phyloP scores from a whole-genome alignment of 2,888 invertebrate genomes.

The Dolichopus griseipennis region DNA sequence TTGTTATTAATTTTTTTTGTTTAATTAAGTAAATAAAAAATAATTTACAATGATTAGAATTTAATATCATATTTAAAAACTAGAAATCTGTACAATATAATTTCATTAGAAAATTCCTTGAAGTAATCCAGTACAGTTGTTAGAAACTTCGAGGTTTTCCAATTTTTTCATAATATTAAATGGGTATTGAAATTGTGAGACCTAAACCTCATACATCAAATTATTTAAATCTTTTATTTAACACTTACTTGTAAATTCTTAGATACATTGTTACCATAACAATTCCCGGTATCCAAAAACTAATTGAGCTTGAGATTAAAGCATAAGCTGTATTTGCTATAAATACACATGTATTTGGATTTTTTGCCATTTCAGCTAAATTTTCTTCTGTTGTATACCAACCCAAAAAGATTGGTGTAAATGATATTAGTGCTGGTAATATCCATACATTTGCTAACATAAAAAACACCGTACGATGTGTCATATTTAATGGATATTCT shows the following conservation, averaged over 20 bases:
- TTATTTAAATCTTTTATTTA: too few relatives aligned
- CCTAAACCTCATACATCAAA: too few relatives aligned
- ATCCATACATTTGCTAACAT: slow-evolving; percentile 89
- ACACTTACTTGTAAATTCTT: slow-evolving; percentile 55
- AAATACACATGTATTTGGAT: slow-evolving; percentile 72
- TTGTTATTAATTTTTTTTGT: too few relatives aligned
- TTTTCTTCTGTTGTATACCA: slow-evolving; percentile 88
- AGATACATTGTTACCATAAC: slow-evolving; percentile 91
- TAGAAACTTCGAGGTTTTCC: too few relatives aligned
- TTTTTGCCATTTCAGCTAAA: slow-evolving; percentile 44
- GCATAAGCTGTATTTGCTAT: slow-evolving; percentile 82
- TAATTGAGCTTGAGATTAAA: slow-evolving; percentile 78
- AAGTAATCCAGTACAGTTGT: too few relatives aligned
- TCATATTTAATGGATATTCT: slow-evolving; percentile 90
- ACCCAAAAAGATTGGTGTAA: slow-evolving; percentile 88
- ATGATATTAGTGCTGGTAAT: slow-evolving; percentile 83
- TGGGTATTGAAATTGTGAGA: too few relatives aligned
- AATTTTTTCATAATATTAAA: too few relatives aligned
- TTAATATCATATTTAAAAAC: too few relatives aligned
- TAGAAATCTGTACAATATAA: too few relatives aligned
- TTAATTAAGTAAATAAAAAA: too few relatives aligned
- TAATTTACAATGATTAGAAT: too few relatives aligned
- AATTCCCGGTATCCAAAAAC: slow-evolving; percentile 87
- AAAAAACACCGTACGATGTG: slow-evolving; percentile 65
- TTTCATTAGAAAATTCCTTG: too few relatives aligned